phyloP scores from a whole-genome alignment of 2,888 invertebrate genomes.

The Brachyopa scutellaris region DNA sequence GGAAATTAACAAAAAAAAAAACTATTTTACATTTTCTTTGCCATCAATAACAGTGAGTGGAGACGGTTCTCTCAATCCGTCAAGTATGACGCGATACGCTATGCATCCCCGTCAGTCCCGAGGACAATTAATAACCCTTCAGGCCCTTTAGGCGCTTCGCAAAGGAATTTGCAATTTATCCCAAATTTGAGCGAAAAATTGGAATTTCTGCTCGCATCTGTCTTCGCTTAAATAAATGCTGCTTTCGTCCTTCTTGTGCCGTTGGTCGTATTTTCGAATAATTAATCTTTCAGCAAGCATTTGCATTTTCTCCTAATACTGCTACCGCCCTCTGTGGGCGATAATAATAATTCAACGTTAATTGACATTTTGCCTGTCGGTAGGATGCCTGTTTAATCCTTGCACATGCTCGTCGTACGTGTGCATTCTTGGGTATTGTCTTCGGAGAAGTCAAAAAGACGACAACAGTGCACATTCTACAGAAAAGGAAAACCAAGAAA shows the following conservation, averaged over 20 bases:
- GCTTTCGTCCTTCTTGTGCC: neutral
- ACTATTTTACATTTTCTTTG: neutral
- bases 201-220: constrained; percentile 50
- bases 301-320: constrained; percentile 33
- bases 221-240: constrained; percentile 19
- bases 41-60: constrained; percentile 4
- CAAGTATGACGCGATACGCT: constrained; percentile 20
- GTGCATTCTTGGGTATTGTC: constrained; percentile 46
- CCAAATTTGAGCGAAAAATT: constrained; percentile 17
- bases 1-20: no score
- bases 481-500: no score
- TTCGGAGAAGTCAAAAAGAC: constrained; percentile 23
- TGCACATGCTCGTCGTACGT: neutral
- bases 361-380: constrained; percentile 62
- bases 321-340: constrained; percentile 36
- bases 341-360: constrained; percentile 70
- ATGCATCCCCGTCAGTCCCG: constrained; percentile 22
- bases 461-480: constrained; percentile 43
- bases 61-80: constrained; percentile 18
- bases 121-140: constrained; percentile 59
- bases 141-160: neutral
- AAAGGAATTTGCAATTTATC: constrained; percentile 24
- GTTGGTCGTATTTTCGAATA: neutral
- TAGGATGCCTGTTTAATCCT: constrained; percentile 32
- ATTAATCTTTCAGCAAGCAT: constrained; percentile 56